phyloP scores from a whole-genome alignment of 2,797 vertebrate species.

The Oreochromis mossambicus region DNA sequence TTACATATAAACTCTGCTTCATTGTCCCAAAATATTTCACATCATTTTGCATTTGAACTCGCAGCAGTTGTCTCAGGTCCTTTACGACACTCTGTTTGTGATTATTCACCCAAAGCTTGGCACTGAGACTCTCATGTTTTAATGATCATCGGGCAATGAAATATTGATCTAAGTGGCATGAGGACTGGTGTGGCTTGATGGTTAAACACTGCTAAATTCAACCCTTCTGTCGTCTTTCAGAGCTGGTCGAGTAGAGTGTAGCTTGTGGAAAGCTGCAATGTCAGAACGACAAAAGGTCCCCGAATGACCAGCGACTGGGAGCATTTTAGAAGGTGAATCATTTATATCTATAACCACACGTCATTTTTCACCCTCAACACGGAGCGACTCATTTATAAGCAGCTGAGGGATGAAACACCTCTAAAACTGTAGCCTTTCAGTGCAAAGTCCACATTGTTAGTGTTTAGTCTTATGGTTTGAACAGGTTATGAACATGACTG shows the following conservation, averaged over 20 bases:
- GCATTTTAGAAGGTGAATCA: constrained; percentile 43
- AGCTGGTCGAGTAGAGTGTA: not conserved
- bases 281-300: constrained; percentile 19
- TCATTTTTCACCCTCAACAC: constrained; percentile 18
- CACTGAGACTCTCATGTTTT: constrained; percentile 74
- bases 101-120: constrained; percentile 65
- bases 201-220: constrained; percentile 60
- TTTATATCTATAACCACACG: constrained; percentile 45
- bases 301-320: not conserved
- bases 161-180: constrained; percentile 72
- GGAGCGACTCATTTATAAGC: constrained; percentile 24
- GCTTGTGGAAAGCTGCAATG: not conserved
- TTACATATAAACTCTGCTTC: not conserved
- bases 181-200: constrained; percentile 42
- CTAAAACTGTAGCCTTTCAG: not conserved
- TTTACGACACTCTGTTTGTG: not conserved
- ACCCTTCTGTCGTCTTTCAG: constrained; percentile 12
- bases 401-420: not conserved
- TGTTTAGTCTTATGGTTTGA: not conserved
- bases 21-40: not conserved
- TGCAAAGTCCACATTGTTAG: not conserved
- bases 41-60: constrained; percentile 4
- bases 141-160: constrained; percentile 70
- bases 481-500: constrained; percentile 5
- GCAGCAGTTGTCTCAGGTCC: constrained; percentile 3